Conservation (phyloP, 2,113 vertebrate species). For the Ivindomyrus marchei region DNA sequence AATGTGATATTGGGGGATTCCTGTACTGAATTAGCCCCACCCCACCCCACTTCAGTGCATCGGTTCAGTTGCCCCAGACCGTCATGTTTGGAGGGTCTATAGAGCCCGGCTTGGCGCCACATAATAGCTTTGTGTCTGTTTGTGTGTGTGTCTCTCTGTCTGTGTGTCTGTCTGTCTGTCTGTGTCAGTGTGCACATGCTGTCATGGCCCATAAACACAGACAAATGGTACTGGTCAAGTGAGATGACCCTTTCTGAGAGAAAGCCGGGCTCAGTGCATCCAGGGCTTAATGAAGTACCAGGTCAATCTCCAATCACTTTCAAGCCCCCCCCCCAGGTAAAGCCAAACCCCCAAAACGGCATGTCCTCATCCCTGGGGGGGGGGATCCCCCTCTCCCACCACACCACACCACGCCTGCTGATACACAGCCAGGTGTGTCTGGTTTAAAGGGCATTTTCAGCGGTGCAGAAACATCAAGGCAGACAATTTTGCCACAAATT, state of each 20-base stretch:
- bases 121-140: neutral
- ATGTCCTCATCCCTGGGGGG: neutral
- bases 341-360: neutral
- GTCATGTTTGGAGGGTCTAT: neutral
- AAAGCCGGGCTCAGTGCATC: neutral
- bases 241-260: neutral
- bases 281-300: neutral
- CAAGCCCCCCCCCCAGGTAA: neutral
- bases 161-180: neutral
- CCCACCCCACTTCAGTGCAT: neutral
- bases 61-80: neutral
- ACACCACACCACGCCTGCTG: neutral
- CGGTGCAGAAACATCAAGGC: neutral
- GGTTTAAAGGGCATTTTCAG: neutral
- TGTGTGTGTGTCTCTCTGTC: neutral
- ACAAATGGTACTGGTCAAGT: neutral
- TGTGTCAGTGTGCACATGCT: neutral
- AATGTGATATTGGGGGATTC: neutral
- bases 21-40: neutral
- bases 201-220: neutral
- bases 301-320: neutral
- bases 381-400: neutral
- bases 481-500: neutral
- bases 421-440: neutral
- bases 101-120: neutral